Base-by-base conservation (phyloP, 2,797 vertebrate genomes). In the Molossus molossus region DNA sequence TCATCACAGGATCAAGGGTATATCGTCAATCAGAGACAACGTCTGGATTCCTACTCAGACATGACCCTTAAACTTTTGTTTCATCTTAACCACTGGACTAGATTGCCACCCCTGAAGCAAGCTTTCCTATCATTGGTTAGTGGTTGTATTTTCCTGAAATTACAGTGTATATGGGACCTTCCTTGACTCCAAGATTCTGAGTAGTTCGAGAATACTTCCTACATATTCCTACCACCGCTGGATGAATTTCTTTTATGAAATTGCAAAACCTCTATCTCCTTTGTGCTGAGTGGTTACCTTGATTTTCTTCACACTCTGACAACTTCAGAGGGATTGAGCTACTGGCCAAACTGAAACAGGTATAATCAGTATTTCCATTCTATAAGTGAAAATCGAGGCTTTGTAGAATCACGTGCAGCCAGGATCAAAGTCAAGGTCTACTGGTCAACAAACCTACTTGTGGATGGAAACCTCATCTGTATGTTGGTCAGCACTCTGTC, bases 161-260 rank as follows among this genome's bases (percentile, higher is more conserved):
- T 80, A 25, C 5, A 57, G 8, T 27, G 18, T 50, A 21, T 21
- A 65, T 64, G 11, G 8, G n/a, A 85, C 11, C 50, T 67, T 60
- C 11, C 50, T 67, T 60, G 9, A 18, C 13, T 79, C 55, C 48
- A 89, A 91, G 45, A 29, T 17, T 95, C 70, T 6, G 8, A 89
- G 57, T 18, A 77, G 50, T 27, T 80, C 17, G 57, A 69, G 45
- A 84, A 60, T 45, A 9, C 9, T 11, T 77, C 62, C 1, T 88
- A 75, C 27, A 11, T 45, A 86, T 65, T 29, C 53, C 8, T 79
- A 45, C 1, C 33, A 82, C 17, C 23, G 13, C 21, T 76, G 2
- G 1, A 48, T 79, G 10, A 91, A 67, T 86, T 84, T 10, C 9
- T 95, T 88, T 76, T 83, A 29, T 45, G 17, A 88, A 94, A 88